Evolutionary conservation across 2,888 invertebrate genomes (phyloP).

Genomic region (Eustalomyia histrio): DNA sequence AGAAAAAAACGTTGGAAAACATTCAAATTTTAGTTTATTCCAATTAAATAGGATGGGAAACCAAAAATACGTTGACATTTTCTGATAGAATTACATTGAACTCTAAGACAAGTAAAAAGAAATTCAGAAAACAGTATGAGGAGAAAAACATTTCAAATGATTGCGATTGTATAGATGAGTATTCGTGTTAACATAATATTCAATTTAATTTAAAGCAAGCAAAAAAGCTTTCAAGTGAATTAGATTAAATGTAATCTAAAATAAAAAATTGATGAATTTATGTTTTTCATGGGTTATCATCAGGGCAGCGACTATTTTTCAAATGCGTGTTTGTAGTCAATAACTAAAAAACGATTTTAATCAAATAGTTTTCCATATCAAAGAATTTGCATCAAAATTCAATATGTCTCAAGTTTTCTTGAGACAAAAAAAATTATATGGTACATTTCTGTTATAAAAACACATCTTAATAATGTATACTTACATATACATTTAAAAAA

Average conservation of each 20-base stretch:
- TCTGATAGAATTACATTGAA: not conserved
- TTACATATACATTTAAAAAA: too few species aligned
- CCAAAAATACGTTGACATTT: not conserved
- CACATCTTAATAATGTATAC: too few species aligned
- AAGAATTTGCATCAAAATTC: too few species aligned
- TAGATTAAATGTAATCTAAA: conserved; percentile 22
- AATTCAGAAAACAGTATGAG: not conserved
- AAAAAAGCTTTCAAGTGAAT: conserved; percentile 55
- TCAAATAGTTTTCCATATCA: too few species aligned
- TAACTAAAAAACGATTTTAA: too few species aligned
- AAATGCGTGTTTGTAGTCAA: too few species aligned
- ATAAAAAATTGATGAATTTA: too few species aligned
- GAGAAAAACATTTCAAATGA: not conserved
- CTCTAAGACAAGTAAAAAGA: not conserved
- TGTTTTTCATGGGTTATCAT: too few species aligned
- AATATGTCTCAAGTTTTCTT: too few species aligned
- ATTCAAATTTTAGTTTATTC: not conserved
- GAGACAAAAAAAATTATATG: too few species aligned
- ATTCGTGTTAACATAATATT: conserved; percentile 1
- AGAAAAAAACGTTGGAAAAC: not conserved
- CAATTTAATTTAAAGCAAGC: conserved; percentile 24
- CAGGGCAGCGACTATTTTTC: too few species aligned
- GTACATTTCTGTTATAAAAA: too few species aligned
- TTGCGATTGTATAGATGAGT: not conserved
- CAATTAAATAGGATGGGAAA: not conserved